These are phyloP conservation scores for Alligator sinensis DNA, from an alignment of 2,113 vertebrate genomes.

Conservation along the genomic window DNA sequence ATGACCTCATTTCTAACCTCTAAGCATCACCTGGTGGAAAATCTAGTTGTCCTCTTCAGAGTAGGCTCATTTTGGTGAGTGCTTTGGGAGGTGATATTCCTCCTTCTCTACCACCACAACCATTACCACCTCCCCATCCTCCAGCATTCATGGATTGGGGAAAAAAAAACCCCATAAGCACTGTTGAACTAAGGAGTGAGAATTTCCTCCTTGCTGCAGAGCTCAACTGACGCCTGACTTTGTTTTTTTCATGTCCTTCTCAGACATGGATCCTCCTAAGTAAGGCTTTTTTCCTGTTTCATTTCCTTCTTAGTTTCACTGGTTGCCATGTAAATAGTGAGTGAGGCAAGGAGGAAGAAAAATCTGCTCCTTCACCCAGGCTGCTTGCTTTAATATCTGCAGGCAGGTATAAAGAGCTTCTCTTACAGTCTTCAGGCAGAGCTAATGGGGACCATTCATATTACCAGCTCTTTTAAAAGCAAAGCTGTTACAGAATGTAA, in stretches of 20 bases:
- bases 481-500: background rate
- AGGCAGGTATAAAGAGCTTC: background rate
- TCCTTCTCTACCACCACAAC: too few species aligned
- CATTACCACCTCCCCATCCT: too few species aligned
- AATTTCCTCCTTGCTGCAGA: background rate
- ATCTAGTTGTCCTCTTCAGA: background rate
- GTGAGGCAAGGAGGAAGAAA: background rate
- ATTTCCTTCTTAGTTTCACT: background rate
- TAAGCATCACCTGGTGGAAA: too few species aligned
- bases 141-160: too few species aligned
- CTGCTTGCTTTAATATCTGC: background rate
- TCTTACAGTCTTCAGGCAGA: background rate
- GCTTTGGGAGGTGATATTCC: background rate
- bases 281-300: conserved; percentile 8
- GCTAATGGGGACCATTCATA: background rate
- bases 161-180: too few species aligned
- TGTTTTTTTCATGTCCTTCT: background rate
- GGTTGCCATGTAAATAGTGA: background rate
- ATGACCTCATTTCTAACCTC: background rate
- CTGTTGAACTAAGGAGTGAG: background rate
- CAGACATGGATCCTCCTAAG: background rate
- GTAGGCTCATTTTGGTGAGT: background rate
- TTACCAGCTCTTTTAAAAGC: background rate
- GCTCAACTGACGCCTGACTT: background rate
- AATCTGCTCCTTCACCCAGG: background rate